Base-by-base conservation (phyloP, 1,140 invertebrate genomes). In the Acyrthosiphon pisum region DNA sequence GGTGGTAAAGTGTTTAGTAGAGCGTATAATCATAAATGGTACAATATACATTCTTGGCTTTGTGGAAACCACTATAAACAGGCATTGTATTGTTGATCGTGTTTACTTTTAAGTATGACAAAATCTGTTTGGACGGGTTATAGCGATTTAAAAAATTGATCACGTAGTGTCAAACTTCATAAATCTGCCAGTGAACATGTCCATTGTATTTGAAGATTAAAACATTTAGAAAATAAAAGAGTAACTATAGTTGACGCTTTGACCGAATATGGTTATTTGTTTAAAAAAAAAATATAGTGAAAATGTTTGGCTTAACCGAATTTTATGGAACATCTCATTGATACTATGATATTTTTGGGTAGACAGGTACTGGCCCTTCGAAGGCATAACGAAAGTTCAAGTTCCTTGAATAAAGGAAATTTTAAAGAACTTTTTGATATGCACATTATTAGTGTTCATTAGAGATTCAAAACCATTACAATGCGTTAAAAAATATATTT, bases 321-420 rank as follows among this genome's bases (percentile, higher is more conserved):
- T 35, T 37, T 84, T 86, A 84, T 86, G 68, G 76, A 56, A 84
- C 30, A 37, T 87, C 22, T 93, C 1, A 84, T 93, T 56, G 68
- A 50, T 53, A n/a, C 37, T 50, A 48, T 50, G 6, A 60, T 81
- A 18, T 93, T 86, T 93, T 93, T 93, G 35, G 30, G 35, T 20
- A 93, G 86, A 35, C 68, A 92, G 30, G 37, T 44, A 83, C 30
- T 92, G 18, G 91, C 91, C 4, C 48, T 92, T 48, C 60, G 83
- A 6, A 83, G 92, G 1, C 92, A 93, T 41, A 23, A 93, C 41
- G 92, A 93, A 48, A 93, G 76, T 8, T 18, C 41, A n/a, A 44
- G 44, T 44, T 44, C 44, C 44, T 44, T 44, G 44, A 44, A 44
- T 44, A 87, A 81, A 11, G 83, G 92, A 7, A 93, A 93, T 93